Base-by-base conservation (phyloP, 1,140 invertebrate species). In the Nasonia giraulti region DNA sequence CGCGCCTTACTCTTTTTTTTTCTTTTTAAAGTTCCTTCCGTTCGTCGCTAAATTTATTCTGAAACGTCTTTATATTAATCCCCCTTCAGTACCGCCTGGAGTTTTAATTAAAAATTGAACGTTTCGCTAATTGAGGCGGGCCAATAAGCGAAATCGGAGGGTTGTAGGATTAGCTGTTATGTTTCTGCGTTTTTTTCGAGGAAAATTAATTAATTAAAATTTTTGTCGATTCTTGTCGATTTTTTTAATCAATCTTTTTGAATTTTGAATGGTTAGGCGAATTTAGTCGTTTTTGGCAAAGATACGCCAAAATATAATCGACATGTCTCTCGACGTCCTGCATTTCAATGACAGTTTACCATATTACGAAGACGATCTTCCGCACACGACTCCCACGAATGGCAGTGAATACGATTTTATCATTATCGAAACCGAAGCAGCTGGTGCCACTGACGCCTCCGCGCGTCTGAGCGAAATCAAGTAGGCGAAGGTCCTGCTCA, bases 401-500 rank as follows among this genome's bases (percentile, higher is more conserved):
- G 7, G 40, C 7, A 62, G 55, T 44, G 68, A 71, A 23, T 81
- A 81, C 37, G 79, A 71, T 20, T 80, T 75, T 33, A 71, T 71
- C 5, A 71, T 31, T 31, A 71, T 71, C 11, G 68, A 8, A 12
- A 3, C 23, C 10, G 97, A 97, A 8, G 96, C 96, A 8, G 94
- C 96, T 1, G 97, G 97, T 6, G 96, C 95, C 85, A 96, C 97
- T 1, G 87, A 98, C 11, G 96, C 97, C 1, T 94, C 95, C 33
- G 27, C 27, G 27, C 33, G 33, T 37, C 5, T 3, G 6, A 94
- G 94, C 8, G 95, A 95, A 88, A 92, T 94, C 74, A 91, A 93
- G n/a, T 93, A 94, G 75, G 89, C 92, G 0, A 94, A 93, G 40
- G 95, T 96, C 1, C 89, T 97, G 55, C 90, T 97, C 0, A 91